These are phyloP conservation scores for Phortica magna DNA, from an alignment of 2,888 invertebrate species.

Conservation along the genomic window DNA sequence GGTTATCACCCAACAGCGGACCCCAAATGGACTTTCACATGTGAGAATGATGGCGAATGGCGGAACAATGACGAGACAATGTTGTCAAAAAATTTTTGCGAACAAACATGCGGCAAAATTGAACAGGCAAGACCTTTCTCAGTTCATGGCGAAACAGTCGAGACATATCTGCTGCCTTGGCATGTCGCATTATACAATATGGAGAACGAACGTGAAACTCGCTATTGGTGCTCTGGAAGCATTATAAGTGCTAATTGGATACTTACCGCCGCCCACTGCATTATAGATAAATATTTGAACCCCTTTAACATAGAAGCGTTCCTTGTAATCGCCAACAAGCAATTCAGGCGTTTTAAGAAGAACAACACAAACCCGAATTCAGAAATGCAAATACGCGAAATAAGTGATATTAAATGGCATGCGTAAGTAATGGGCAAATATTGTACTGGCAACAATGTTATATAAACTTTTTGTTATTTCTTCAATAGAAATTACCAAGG, in stretches of 20 bases:
- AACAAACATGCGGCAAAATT: neutral
- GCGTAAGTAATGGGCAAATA: no score
- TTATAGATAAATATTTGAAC: neutral
- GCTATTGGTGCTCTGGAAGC: neutral
- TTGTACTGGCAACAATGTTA: no score
- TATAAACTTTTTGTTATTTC: neutral
- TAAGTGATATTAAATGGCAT: no score
- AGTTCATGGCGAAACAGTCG: no score
- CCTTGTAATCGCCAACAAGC: neutral
- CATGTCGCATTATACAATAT: neutral
- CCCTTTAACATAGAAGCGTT: neutral
- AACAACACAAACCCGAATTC: no score
- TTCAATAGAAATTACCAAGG: neutral
- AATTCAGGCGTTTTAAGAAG: neutral
- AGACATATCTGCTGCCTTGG: neutral
- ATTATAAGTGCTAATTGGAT: neutral
- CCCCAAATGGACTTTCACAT: neutral
- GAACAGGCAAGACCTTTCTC: no score
- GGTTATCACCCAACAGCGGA: neutral
- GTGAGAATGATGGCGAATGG: neutral
- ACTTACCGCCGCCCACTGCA: slow-evolving; percentile 1
- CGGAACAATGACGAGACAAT: neutral
- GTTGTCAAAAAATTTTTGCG: neutral
- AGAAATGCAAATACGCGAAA: no score
- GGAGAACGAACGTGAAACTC: neutral